Conservation (phyloP, 2,888 invertebrate species). For the Acanthosepion lycidas region DNA sequence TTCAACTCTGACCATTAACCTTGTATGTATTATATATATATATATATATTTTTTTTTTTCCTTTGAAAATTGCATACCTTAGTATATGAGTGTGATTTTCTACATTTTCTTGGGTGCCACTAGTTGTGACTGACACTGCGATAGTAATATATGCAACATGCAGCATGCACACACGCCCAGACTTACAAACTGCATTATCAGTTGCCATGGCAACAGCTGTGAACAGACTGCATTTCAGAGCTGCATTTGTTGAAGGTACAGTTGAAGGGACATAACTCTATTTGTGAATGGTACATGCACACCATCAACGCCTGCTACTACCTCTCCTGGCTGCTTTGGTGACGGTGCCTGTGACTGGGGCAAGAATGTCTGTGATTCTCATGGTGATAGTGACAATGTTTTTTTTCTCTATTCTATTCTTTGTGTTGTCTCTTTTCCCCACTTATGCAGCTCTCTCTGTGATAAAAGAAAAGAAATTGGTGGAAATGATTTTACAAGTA, state of each 20-base stretch:
- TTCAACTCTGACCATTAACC: no score
- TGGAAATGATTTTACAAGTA: no score
- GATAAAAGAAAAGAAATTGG: no score
- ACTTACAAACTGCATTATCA: neutral
- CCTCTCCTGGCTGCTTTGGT: neutral
- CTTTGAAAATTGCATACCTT: neutral
- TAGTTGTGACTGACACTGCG: neutral
- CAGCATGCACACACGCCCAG: neutral
- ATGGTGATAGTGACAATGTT: neutral
- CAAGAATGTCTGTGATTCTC: neutral
- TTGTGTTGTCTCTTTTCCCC: neutral
- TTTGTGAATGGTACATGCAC: neutral
- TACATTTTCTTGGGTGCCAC: neutral
- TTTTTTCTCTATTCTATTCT: neutral
- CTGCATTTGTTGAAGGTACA: neutral
- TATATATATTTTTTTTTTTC: neutral
- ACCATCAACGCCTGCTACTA: neutral
- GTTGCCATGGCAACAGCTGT: neutral
- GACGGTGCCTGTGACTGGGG: neutral
- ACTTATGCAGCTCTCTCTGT: no score
- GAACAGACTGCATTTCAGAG: no score
- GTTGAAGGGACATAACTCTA: slow-evolving; percentile 22
- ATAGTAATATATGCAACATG: neutral
- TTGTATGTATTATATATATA: neutral
- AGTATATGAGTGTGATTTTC: neutral